Evolutionary conservation across 2,113 vertebrate genomes (phyloP), one percentile per base, ranked within the genome.

Genomic region (Agapornis roseicollis): DNA sequence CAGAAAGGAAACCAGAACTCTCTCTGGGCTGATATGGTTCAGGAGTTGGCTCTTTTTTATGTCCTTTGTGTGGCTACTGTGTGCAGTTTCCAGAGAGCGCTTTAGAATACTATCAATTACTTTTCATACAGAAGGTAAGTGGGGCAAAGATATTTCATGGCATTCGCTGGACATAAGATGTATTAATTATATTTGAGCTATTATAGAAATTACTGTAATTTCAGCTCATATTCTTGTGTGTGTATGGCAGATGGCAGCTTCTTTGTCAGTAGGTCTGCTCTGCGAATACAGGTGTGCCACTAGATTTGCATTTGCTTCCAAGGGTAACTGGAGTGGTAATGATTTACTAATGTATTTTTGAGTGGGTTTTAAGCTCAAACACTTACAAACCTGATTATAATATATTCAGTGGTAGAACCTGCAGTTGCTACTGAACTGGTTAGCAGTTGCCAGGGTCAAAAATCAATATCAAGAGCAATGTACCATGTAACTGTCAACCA

Each of bases 111-210:
- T 56, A 22, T 27, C 65, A 74, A 68, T 68, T 71, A 20, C 44
- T 90, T 84, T 84, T 46, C 19, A 56, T 6, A 9, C 10, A 49
- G 84, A 64, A 92, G 58, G 37, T 37, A 72, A 92, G 35, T 29
- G 24, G 22, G 4, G 13, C 13, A 19, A 58, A 68, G 81, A 47
- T 22, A 33, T 90, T 85, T 88, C 7, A 20, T 50, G 73, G 11
- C 13, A 20, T 90, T 85, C 44, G 56, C 33, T 49, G 72, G 77
- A 46, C 47, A 79, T 65, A 61, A 89, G 49, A 65, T 46, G 15
- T 52, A 69, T 90, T 94, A 96, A 96, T 78, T 86, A 70, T 50
- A 50, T 79, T 95, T 79, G 46, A 79, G 76, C 77, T 81, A 17
- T 84, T 81, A 31, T 6, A 84, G 70, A 71, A 79, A 69, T 52